Base-by-base conservation (phyloP, 37 sponge, comb jelly and placozoan genomes). In the Halisarca cf. caerulea region DNA sequence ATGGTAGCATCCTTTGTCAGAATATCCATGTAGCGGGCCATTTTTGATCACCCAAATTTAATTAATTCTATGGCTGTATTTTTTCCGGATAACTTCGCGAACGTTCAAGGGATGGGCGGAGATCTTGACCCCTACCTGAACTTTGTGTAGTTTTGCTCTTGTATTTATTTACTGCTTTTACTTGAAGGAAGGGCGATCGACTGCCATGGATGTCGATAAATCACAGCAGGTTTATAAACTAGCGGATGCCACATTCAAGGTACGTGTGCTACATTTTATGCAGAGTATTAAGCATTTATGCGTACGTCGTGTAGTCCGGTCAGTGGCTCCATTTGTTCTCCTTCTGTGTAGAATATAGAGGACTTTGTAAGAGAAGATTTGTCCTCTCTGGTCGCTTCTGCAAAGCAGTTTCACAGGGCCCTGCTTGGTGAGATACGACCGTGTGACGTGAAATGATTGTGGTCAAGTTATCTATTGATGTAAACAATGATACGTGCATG, bases 221-320 rank as follows among this genome's bases (percentile, higher is more conserved):
- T 89, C 87, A 17, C 81, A 88, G 58, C 80, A 92, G 45, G 47
- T 82, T n/a, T 82, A 88, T 58, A 40, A 77, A 23, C 89, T 92
- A 20, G 86, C 92, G 5, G 89, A 86, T 43, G 86, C 92, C 5
- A 92, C 92, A 3, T 92, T 77, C 84, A 82, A 84, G 37, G 92
- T 92, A 59, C 80, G 87, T 69, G 30, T 2, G 6, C 30, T 11
- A 11, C 47, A 18, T 8, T 0, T 84, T 73, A 28, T 20, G 5
- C 15, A 15, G 8, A 17, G 25, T 33, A 40, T 14, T 23, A 38
- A 20, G 39, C 40, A 28, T 38, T 17, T 33, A 75, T 17, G 51
- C 4, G 51, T 5, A 55, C 35, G n/a, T n/a, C n/a, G n/a, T n/a
- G n/a, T n/a, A n/a, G n/a, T n/a, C n/a, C n/a, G n/a, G n/a, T n/a